Evolutionary conservation across 2,113 vertebrate genomes (phyloP), one percentile per base, ranked within the genome.

Genomic region (Cyrtonyx montezumae): DNA sequence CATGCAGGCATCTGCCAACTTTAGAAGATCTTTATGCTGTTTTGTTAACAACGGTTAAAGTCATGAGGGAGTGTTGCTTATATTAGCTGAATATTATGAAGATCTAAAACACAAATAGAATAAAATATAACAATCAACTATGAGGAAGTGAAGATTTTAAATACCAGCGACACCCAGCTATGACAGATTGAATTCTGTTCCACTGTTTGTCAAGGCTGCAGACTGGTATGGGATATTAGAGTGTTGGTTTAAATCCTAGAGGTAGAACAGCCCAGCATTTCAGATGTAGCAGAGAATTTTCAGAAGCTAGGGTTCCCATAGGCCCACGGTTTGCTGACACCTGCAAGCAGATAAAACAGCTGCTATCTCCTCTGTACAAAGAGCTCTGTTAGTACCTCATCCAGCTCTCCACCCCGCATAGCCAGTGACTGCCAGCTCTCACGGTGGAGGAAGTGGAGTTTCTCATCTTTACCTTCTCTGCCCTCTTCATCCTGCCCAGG

Each of bases 121-220:
- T 56, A 61, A 87, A 82, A 79, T 82, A 3, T 4, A 81, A 17
- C 43, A 66, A 8, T 48, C 19, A 34, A 19, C 13, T 58, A 12
- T 25, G 25, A 88, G 25, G 48, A 56, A 88, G 49, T 28, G 12
- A 87, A 9, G 30, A 40, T 88, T 81, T 86, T 32, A 81, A 75
- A 76, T 84, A 48, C 13, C 43, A 71, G 25, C 71, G 19, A 45
- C 28, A 75, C 25, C 22, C 32, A 71, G 2, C 17, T 43, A 9
- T 23, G 17, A 19, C 71, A 78, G 79, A 68, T 11, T 63, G 14
- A 49, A 63, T 59, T 92, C 4, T 14, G 19, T 73, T 79, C 34
- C 40, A 13, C 8, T 79, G 23, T 25, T 73, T 58, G 8, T 81
- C 17, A 22, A 0, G 0, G 59, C 48, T 26, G 2, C 40, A 37